Evolutionary conservation across 2,797 vertebrate species (phyloP).

Genomic region (Cygnus olor): DNA sequence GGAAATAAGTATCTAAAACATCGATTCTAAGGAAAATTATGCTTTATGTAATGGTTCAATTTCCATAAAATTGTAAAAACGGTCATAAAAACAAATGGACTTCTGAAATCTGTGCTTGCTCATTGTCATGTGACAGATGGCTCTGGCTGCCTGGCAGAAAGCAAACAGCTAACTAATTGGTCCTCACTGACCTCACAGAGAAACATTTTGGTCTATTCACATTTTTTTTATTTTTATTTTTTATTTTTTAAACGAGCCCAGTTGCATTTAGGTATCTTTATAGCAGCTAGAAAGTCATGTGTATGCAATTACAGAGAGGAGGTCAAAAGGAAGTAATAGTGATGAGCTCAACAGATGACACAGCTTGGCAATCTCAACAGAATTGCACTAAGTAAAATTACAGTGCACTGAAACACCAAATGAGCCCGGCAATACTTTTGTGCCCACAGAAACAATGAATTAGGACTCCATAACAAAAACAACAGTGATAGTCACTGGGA

Average conservation of each 20-base stretch:
- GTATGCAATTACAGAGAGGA: conserved; percentile 26
- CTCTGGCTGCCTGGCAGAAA: conserved; percentile 1
- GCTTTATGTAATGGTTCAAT: conserved; percentile 16
- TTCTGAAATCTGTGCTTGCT: not conserved
- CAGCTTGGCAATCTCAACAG: conserved; percentile 23
- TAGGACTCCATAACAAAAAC: not conserved
- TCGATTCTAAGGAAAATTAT: not conserved
- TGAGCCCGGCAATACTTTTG: not conserved
- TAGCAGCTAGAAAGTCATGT: conserved; percentile 26
- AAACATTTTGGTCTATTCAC: not conserved
- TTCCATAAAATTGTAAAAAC: conserved; percentile 42
- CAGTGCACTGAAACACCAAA: conserved; percentile 2
- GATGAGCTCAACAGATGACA: conserved; percentile 46
- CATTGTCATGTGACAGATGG: conserved; percentile 43
- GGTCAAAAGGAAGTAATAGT: conserved; percentile 58
- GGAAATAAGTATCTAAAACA: conserved; percentile 23
- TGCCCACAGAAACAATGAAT: conserved; percentile 43
- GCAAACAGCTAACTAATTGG: not conserved
- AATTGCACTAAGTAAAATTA: conserved; percentile 31
- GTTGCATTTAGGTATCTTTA: conserved; percentile 15
- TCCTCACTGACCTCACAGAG: not conserved
- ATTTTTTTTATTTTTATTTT: not conserved
- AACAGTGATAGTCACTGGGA: conserved; percentile 20
- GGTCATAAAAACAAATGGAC: conserved; percentile 20
- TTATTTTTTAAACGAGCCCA: not conserved